Percentiles rank a stretch among this genome's conserved stretches.
These are phyloP conservation scores for Ylistrum balloti DNA, from an alignment of 1,140 invertebrate genomes.

Conservation along the genomic window DNA sequence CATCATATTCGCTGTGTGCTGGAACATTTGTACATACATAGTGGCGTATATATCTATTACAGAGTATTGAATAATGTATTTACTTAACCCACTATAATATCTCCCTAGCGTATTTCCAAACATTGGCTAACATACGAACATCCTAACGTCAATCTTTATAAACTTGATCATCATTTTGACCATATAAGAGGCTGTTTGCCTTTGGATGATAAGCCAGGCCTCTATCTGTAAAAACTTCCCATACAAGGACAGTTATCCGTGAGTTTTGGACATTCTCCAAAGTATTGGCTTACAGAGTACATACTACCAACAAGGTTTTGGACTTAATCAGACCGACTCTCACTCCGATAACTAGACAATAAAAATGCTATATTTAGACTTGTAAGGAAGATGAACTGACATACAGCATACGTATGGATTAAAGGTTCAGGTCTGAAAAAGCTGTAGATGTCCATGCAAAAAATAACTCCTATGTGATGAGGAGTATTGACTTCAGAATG, in stretches of 20 bases:
- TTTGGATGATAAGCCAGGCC: not conserved
- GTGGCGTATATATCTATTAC: too few species aligned
- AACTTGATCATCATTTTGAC: not conserved
- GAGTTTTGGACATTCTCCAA: not conserved
- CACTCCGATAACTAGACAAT: not conserved
- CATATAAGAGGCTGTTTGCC: not conserved
- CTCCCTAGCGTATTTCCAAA: not conserved
- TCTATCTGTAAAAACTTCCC: not conserved
- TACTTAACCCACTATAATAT: not conserved
- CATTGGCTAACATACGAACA: constrained; percentile 19
- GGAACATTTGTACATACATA: too few species aligned
- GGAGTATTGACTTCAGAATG: not conserved
- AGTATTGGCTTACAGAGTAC: constrained; percentile 17
- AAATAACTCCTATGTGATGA: not conserved
- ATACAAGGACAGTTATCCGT: not conserved
- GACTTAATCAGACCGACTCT: not conserved
- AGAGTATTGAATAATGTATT: not conserved
- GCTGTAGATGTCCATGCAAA: too few species aligned
- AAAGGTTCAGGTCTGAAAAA: not conserved
- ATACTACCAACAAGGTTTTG: not conserved
- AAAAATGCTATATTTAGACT: constrained; percentile 21
- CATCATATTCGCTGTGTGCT: too few species aligned
- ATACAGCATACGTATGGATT: not conserved
- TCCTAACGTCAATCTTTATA: not conserved
- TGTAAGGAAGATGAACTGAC: not conserved